Base-by-base conservation (phyloP, 2,888 invertebrate species). In the Synanthedon myopaeformis region DNA sequence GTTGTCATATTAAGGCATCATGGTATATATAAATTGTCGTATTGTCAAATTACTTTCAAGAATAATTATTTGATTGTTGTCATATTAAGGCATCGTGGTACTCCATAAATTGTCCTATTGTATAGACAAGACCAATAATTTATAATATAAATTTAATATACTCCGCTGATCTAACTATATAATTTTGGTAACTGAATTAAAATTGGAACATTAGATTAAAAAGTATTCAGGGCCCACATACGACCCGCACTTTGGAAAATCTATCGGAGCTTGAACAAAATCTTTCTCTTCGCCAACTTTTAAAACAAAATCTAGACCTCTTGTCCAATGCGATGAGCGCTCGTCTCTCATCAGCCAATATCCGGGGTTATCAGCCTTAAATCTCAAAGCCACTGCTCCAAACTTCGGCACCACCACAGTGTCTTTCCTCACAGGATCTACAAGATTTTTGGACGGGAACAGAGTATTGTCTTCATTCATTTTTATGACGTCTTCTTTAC, bases 321-420 rank as follows among this genome's bases (percentile, higher is more conserved):
- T 89, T 0, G 93, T 92, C 91, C 93, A 92, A 60, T 93, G 92
- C 17, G 90, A 88, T 0, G 93, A 90, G 52, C 92, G 89, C 70
- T 94, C 94, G 62, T 94, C 94, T 61, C 94, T 90, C 72, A 95
- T 88, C 76, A 95, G 89, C 95, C 95, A 95, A 64, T 91, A 93
- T 12, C 94, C 94, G 64, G 94, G 93, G 79, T 94, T 94, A 61
- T 91, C 89, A 10, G 94, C 94, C 62, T 90, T 88, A 66, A 95
- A 94, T 56, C 94, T 86, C 42, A 94, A 68, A 2, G 91, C 91
- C 0, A 92, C 92, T 0, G 89, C 91, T 0, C 94, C 92, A 56
- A 90, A 90, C 67, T 89, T 91, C 0, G 94, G 93, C 35, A 95
- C 89, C 1, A 91, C 88, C 54, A 94, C 88, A 0, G 94, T 94